Percentiles rank a stretch among this genome's conserved stretches.
Evolutionary conservation across 2,113 vertebrate species (phyloP).

Genomic region (Chinchilla lanigera): DNA sequence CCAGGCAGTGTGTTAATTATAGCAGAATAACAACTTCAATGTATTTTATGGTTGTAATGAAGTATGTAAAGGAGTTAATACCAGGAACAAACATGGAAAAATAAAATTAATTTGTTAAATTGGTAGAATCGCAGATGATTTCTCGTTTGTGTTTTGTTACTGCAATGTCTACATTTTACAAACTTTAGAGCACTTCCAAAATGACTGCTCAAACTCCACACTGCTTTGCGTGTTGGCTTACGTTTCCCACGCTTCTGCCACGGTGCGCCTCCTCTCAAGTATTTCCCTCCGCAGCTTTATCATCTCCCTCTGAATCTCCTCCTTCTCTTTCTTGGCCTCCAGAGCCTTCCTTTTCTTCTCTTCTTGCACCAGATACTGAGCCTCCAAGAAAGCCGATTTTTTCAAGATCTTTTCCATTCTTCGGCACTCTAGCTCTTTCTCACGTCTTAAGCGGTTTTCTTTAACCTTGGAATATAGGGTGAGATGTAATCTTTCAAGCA

Average conservation of each 20-base stretch:
- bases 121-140: not conserved
- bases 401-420: constrained; percentile 86
- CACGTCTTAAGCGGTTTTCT: constrained; percentile 90
- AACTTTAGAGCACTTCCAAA: not conserved
- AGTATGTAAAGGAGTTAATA: not conserved
- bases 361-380: constrained; percentile 85
- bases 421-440: constrained; percentile 87
- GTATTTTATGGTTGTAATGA: constrained; percentile 38
- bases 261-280: constrained; percentile 86
- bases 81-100: constrained; percentile 28
- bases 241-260: constrained; percentile 87
- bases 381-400: constrained; percentile 87
- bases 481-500: constrained; percentile 37
- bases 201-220: not conserved
- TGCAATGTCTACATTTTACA: not conserved
- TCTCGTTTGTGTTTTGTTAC: constrained; percentile 10
- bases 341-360: constrained; percentile 88
- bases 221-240: constrained; percentile 76
- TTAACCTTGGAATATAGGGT: constrained; percentile 87
- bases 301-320: constrained; percentile 92
- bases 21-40: constrained; percentile 51
- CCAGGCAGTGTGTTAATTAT: constrained; percentile 10
- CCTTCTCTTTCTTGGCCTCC: constrained; percentile 89
- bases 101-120: constrained; percentile 37
- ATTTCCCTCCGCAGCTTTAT: constrained; percentile 92